phyloP scores from a whole-genome alignment of 2,797 vertebrate genomes.

The Chrysocyon brachyurus region DNA sequence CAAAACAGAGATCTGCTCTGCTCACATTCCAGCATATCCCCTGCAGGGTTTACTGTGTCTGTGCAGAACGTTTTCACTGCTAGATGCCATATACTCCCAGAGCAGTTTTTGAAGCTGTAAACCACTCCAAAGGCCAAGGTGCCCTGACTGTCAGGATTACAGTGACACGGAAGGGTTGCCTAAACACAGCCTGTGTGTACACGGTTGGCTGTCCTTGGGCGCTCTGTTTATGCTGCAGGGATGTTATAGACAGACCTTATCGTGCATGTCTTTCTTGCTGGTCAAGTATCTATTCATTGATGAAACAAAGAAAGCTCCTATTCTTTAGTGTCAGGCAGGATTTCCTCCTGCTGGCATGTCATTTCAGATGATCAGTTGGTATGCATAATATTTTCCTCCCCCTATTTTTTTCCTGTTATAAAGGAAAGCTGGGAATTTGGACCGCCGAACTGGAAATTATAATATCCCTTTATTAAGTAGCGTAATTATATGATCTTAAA shows the following conservation, averaged over 20 bases:
- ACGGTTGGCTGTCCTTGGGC: not conserved
- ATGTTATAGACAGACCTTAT: not conserved
- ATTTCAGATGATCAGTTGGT: conserved; percentile 3
- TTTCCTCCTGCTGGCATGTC: conserved; percentile 25
- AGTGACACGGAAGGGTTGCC: not conserved
- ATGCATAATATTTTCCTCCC: not conserved
- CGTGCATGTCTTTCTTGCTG: not conserved
- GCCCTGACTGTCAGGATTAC: not conserved
- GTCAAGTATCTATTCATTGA: not conserved
- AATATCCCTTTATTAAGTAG: conserved; percentile 38
- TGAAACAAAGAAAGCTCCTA: not conserved
- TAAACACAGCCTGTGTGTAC: not conserved
- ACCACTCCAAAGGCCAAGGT: conserved; percentile 44
- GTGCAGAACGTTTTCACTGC: not conserved
- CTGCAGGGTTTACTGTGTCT: not conserved
- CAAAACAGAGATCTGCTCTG: not conserved
- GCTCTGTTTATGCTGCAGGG: not conserved
- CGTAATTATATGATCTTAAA: not conserved
- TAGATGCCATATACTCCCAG: not conserved
- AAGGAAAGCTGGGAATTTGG: conserved; percentile 40
- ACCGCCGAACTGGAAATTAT: not conserved
- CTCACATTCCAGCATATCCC: not conserved
- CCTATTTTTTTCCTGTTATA: not conserved
- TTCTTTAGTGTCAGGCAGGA: not conserved
- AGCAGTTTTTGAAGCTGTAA: conserved; percentile 26